These are phyloP conservation scores for Aleiodes alternator DNA, from an alignment of 2,888 invertebrate species.

Conservation along the genomic window DNA sequence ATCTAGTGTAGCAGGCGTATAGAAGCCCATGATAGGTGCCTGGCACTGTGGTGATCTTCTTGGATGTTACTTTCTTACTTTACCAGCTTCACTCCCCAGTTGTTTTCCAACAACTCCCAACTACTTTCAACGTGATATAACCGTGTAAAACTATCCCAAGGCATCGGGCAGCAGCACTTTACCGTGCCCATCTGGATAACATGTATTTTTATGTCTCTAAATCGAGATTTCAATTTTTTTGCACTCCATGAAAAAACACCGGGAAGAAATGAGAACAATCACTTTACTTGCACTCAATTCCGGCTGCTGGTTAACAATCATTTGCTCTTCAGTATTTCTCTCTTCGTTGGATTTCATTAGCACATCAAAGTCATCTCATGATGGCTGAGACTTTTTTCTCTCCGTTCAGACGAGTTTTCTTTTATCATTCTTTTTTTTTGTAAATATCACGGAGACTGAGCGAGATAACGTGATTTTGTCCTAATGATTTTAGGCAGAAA, in stretches of 20 bases:
- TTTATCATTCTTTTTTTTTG: too few relatives aligned
- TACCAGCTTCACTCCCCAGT: conserved; percentile 17
- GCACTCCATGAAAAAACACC: too few relatives aligned
- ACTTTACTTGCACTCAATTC: conserved; percentile 21
- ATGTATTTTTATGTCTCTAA: conserved; percentile 8
- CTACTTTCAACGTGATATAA: conserved; percentile 33
- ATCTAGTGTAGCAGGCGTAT: conserved; percentile 49
- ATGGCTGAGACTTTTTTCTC: background rate
- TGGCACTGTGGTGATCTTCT: conserved; percentile 25
- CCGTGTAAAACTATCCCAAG: conserved; percentile 29
- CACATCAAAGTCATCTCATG: conserved; percentile 5
- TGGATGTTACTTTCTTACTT: conserved; percentile 21
- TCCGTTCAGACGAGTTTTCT: background rate
- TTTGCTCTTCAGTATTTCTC: background rate
- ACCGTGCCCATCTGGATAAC: conserved; percentile 12
- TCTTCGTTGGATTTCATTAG: background rate
- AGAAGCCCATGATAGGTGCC: conserved; percentile 27
- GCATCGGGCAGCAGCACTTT: conserved; percentile 20
- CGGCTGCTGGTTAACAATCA: conserved; percentile 12
- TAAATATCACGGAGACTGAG: background rate
- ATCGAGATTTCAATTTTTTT: background rate
- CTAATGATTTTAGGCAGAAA: too few relatives aligned
- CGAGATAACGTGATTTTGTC: too few relatives aligned
- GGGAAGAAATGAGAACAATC: background rate
- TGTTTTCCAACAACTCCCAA: conserved; percentile 34